phyloP scores from a whole-genome alignment of 2,797 vertebrate species.

The Silurus lanzhouensis region DNA sequence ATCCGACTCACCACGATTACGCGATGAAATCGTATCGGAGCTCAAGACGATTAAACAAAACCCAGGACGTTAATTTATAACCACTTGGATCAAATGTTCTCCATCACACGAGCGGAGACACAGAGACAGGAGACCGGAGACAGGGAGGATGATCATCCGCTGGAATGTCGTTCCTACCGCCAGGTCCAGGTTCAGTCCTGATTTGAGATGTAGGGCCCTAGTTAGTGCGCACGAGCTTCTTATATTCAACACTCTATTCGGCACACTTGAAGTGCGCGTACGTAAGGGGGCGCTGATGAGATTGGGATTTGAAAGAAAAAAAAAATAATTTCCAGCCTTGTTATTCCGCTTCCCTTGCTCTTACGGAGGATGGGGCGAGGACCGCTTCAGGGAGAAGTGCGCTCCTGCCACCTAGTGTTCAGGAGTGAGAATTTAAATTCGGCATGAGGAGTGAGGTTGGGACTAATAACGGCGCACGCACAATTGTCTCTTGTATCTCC shows the following conservation, averaged over 20 bases:
- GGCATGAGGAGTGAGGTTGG: no score
- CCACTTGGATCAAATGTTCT: background rate
- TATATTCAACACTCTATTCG: background rate
- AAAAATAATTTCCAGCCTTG: no score
- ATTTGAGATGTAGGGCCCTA: background rate
- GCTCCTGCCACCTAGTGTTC: constrained; percentile 38
- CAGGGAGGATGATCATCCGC: background rate
- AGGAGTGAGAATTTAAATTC: background rate
- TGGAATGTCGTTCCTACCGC: constrained; percentile 12
- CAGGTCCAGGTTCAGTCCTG: background rate
- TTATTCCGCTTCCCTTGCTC: background rate
- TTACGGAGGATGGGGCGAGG: no score
- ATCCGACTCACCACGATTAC: constrained; percentile 27
- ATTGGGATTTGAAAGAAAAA: background rate
- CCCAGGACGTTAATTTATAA: no score
- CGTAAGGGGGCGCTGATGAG: background rate
- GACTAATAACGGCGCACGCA: no score
- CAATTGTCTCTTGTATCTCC: no score
- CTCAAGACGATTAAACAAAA: background rate
- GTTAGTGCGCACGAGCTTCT: background rate
- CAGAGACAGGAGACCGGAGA: no score
- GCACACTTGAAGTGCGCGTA: background rate
- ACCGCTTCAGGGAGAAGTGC: background rate
- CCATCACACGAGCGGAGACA: background rate
- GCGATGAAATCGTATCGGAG: background rate